Base-by-base conservation (phyloP, 2,888 invertebrate species). In the Aleiodes leptofemur region DNA sequence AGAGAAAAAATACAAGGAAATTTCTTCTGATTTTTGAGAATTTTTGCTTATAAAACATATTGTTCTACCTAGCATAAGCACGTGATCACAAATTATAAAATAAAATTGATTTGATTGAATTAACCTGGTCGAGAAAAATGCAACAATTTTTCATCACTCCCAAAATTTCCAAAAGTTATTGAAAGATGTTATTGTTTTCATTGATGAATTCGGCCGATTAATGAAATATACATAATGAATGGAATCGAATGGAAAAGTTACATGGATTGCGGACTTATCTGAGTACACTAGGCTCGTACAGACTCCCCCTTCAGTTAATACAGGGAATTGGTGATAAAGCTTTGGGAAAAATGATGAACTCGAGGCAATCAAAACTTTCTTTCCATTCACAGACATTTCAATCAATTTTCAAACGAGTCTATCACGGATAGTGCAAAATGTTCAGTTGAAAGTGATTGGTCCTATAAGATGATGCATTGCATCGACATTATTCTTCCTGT, bases 181-280 rank as follows among this genome's bases (percentile, higher is more conserved):
- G 11, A 43, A 9, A 43, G 43, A 9, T 43, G 9, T 9, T 43
- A 43, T 43, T 43, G 7, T 16, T 66, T 8, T 50, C 14, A 29
- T 29, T 29, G 11, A 64, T 16, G 7, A 51, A 51, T 51, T 50
- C 43, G 34, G 48, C 11, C 14, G 13, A 51, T 68, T 55, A 53
- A 38, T 16, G 9, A 14, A 38, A 53, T 69, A 53, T 53, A 70
- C 29, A 70, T 56, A 51, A 55, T 53, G 31, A 69, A 34, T 23
- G 38, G 34, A 56, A 69, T 69, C n/a, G 59, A 59, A 59, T 71
- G 50, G 70, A 70, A 70, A 57, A 70, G 56, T 70, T 50, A 71
- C 43, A 71, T 34, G 71, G 59, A 71, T 34, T 71, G 43, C 50
- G 6, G n/a, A 14, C 29, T 57, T 71, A 71, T 64, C 64, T 14